Evolutionary conservation across 2,888 invertebrate genomes (phyloP).

Genomic region (Cotesia congregata): DNA sequence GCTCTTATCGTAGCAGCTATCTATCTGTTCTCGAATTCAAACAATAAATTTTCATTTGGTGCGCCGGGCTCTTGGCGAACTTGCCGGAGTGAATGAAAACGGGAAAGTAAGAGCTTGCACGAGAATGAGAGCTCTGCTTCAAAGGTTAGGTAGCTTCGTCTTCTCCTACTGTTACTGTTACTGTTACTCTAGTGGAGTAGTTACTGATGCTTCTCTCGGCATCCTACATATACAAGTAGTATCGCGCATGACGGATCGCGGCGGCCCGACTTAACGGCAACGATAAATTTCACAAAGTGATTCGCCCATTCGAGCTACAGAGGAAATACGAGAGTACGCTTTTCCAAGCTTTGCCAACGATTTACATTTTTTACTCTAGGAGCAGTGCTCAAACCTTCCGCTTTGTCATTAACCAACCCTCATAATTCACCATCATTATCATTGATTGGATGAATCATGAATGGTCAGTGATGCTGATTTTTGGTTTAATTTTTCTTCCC

Average conservation of each 20-base stretch:
- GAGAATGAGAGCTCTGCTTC: neutral
- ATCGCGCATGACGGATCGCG: conserved; percentile 27
- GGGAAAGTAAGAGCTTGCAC: conserved; percentile 28
- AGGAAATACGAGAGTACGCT: conserved; percentile 17
- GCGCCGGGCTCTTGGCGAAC: conserved; percentile 23
- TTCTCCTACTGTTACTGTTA: neutral
- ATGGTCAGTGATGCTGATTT: too few relatives aligned
- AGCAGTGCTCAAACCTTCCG: too few relatives aligned
- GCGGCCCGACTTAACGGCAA: conserved; percentile 24
- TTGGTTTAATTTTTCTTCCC: too few relatives aligned
- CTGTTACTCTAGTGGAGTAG: neutral
- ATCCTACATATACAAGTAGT: neutral
- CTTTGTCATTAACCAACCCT: too few relatives aligned
- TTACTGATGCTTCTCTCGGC: neutral
- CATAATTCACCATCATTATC: too few relatives aligned
- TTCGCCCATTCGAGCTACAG: conserved; percentile 15
- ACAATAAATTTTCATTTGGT: conserved; percentile 41
- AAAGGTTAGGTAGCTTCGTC: neutral
- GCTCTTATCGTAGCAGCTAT: conserved; percentile 3
- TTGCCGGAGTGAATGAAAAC: conserved; percentile 33
- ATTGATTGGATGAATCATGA: too few relatives aligned
- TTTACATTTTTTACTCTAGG: conserved; percentile 7
- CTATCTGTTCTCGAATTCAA: conserved; percentile 30
- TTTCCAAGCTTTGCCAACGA: conserved; percentile 18
- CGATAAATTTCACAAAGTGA: conserved; percentile 30